Percentiles rank a stretch among this genome's conserved stretches.
Conservation (phyloP, 2,113 vertebrate genomes). For the Malurus cyaneus region DNA sequence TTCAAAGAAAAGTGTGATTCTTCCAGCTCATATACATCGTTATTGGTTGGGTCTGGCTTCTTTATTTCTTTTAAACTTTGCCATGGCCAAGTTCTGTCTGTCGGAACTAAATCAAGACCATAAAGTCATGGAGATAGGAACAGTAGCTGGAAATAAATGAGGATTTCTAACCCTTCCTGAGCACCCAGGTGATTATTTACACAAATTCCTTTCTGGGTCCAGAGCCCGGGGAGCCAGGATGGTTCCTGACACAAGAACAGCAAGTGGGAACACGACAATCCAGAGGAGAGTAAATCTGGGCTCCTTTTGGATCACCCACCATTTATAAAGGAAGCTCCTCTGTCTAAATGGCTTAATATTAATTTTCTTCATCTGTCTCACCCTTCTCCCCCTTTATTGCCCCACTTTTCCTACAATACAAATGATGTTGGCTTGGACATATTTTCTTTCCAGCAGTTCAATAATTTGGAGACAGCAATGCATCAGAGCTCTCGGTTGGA, state of each 20-base stretch:
- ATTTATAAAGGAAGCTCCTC: neutral
- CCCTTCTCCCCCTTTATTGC: neutral
- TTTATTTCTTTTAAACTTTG: neutral
- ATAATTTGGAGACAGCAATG: conserved; percentile 71
- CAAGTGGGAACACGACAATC: neutral
- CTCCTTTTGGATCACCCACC: neutral
- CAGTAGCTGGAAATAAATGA: neutral
- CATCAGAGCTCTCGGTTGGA: conserved; percentile 71
- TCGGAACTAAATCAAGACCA: neutral
- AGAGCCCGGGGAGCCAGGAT: neutral
- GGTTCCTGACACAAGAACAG: neutral
- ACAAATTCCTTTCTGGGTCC: neutral
- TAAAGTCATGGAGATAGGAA: neutral
- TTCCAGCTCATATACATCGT: neutral
- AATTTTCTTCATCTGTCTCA: conserved; percentile 51
- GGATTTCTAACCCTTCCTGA: neutral
- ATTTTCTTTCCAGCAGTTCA: conserved; percentile 71
- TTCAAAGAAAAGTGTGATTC: neutral
- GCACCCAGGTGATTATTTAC: neutral
- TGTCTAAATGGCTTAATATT: conserved; percentile 21
- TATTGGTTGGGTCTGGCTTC: neutral
- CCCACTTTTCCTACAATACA: conserved; percentile 40
- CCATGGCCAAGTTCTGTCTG: neutral
- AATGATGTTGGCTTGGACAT: conserved; percentile 55
- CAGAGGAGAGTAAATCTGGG: conserved; percentile 5